These are phyloP conservation scores for Clangula hyemalis DNA, from an alignment of 2,797 vertebrate genomes.

Conservation along the genomic window DNA sequence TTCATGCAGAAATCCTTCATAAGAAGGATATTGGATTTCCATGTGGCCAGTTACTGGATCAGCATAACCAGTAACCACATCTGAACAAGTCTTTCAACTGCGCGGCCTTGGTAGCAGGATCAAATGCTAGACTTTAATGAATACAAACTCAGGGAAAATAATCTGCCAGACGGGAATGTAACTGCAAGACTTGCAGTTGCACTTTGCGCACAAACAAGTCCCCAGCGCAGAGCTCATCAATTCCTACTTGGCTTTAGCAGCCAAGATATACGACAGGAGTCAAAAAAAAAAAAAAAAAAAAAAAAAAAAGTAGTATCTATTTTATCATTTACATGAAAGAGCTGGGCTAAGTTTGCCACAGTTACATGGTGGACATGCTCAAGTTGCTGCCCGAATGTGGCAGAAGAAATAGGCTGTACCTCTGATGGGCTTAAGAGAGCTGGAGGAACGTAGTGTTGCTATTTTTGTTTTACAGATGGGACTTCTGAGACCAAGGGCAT, in stretches of 20 bases:
- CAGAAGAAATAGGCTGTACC: not conserved
- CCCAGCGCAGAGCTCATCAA: not conserved
- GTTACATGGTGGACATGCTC: not conserved
- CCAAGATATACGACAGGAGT: not conserved
- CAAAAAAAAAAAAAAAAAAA: not conserved
- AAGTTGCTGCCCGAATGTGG: not conserved
- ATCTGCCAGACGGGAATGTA: not conserved
- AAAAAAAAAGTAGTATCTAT: not conserved
- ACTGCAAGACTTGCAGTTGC: accelerated
- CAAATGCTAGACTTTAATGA: not conserved
- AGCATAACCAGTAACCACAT: not conserved
- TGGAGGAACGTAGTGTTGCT: not conserved
- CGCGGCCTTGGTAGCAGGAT: accelerated
- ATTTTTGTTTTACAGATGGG: not conserved
- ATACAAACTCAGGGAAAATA: not conserved
- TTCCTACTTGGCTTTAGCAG: not conserved
- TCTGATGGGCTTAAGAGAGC: not conserved
- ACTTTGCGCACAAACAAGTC: not conserved
- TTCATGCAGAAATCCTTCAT: no score
- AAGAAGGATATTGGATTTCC: no score
- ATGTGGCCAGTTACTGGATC: not conserved
- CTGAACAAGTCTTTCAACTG: not conserved
- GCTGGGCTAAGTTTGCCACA: not conserved
- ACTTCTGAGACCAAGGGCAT: not conserved
- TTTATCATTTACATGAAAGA: not conserved